Evolutionary conservation across 2,113 vertebrate genomes (phyloP).

Genomic region (Eleginops maclovinus): DNA sequence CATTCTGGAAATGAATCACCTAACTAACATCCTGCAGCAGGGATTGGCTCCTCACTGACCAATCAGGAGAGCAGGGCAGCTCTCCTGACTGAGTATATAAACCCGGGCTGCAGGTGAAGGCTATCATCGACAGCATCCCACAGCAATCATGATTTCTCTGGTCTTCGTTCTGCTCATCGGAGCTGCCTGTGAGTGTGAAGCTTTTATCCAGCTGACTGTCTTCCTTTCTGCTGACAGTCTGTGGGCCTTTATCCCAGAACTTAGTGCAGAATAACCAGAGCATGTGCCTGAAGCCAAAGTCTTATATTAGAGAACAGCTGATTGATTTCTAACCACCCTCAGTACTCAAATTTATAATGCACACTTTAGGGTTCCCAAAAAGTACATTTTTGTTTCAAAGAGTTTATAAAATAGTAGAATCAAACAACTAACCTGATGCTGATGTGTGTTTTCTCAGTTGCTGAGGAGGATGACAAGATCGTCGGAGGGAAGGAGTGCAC

Average conservation of each 20-base stretch:
- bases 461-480: constrained; percentile 79
- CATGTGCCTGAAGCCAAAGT: not conserved
- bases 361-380: not conserved
- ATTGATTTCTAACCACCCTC: not conserved
- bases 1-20: constrained; percentile 17
- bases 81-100: constrained; percentile 1
- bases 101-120: not conserved
- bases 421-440: too few relatives aligned
- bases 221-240: constrained; percentile 3
- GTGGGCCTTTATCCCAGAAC: constrained; percentile 3
- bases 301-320: not conserved
- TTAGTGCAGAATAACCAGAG: not conserved
- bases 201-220: not conserved
- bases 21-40: not conserved
- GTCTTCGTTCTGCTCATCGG: constrained; percentile 81
- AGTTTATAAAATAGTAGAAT: too few relatives aligned
- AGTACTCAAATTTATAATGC: not conserved
- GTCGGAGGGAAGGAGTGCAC: constrained; percentile 80
- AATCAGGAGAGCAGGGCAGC: constrained; percentile 38
- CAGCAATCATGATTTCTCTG: constrained; percentile 80
- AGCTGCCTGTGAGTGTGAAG: constrained; percentile 75
- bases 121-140: constrained; percentile 60
- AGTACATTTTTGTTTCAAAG: too few relatives aligned
- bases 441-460: constrained; percentile 56
- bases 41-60: constrained; percentile 57